Conservation (phyloP, 2,797 vertebrate species). For the Protonibea diacanthus region DNA sequence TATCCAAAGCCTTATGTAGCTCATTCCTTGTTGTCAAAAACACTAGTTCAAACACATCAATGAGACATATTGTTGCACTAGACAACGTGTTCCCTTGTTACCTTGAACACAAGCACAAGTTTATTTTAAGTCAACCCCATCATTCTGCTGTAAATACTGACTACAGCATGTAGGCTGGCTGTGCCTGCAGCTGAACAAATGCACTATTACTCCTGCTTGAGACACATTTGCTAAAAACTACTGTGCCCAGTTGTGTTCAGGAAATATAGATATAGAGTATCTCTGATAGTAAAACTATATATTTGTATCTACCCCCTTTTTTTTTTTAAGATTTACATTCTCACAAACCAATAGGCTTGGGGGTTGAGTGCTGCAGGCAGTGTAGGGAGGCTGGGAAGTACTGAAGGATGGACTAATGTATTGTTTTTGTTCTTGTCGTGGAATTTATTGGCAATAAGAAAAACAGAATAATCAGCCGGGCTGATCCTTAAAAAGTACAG, state of each 20-base stretch:
- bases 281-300: no score
- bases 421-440: constrained; percentile 10
- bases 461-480: background rate
- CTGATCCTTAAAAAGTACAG: background rate
- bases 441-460: constrained; percentile 3
- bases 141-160: background rate
- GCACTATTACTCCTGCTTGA: background rate
- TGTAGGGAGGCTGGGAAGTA: background rate
- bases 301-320: no score
- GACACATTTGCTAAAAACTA: no score
- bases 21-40: background rate
- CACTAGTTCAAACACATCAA: background rate
- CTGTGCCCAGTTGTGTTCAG: no score
- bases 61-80: background rate
- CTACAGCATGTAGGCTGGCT: background rate
- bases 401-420: constrained; percentile 1
- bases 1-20: background rate
- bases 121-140: no score
- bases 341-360: no score
- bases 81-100: background rate
- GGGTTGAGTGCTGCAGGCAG: background rate
- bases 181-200: background rate
- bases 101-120: background rate
- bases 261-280: no score
- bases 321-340: no score